Conservation (phyloP, 2,888 invertebrate species). For the Mactromeris polynyma region DNA sequence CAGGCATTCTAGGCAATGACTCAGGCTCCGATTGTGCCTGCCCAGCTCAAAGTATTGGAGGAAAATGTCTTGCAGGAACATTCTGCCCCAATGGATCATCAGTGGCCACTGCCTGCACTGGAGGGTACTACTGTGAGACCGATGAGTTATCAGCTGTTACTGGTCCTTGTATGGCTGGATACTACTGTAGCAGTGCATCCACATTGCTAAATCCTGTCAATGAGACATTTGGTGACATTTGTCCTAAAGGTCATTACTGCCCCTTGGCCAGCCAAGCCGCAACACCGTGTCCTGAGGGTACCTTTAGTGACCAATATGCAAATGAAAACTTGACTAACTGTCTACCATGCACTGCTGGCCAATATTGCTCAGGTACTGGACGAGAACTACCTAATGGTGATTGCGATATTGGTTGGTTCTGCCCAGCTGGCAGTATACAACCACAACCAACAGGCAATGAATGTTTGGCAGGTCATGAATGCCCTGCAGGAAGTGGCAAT, state of each 20-base stretch:
- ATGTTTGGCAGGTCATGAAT: conserved; percentile 84
- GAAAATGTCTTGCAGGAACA: conserved; percentile 82
- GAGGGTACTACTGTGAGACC: conserved; percentile 82
- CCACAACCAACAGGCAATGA: conserved; percentile 84
- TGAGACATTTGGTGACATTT: conserved; percentile 85
- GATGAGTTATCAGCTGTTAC: conserved; percentile 79
- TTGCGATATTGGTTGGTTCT: conserved; percentile 84
- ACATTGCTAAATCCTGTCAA: conserved; percentile 84
- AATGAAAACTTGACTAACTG: conserved; percentile 83
- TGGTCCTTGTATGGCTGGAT: conserved; percentile 83
- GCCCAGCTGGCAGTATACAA: conserved; percentile 80
- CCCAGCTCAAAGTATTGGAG: conserved; percentile 81
- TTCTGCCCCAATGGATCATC: conserved; percentile 84
- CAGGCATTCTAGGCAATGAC: conserved; percentile 79
- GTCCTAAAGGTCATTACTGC: conserved; percentile 86
- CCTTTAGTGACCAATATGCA: conserved; percentile 79
- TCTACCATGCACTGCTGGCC: conserved; percentile 85
- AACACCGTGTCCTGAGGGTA: conserved; percentile 82
- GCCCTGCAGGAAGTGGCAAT: conserved; percentile 81
- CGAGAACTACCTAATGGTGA: conserved; percentile 79
- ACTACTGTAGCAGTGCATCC: conserved; percentile 83
- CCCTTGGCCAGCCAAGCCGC: conserved; percentile 80
- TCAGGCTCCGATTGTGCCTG: conserved; percentile 78
- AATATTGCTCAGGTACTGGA: conserved; percentile 82
- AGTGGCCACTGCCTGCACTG: conserved; percentile 79